Evolutionary conservation across 2,113 vertebrate species (phyloP).

Genomic region (Actenoides lindsayi): DNA sequence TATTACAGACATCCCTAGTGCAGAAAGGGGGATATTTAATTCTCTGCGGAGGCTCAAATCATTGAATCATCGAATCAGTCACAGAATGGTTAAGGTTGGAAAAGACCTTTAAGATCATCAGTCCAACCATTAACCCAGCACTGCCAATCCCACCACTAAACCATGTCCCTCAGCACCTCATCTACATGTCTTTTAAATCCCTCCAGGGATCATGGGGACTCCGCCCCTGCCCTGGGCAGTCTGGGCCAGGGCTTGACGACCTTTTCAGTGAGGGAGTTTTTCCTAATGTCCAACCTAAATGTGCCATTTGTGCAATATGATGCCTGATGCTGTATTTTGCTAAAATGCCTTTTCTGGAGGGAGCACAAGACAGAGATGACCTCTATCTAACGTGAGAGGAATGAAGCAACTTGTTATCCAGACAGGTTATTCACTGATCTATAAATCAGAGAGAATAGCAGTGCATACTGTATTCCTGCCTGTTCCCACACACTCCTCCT

Average conservation of each 20-base stretch:
- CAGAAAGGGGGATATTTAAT: not conserved
- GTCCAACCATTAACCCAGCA: no score
- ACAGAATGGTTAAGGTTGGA: no score
- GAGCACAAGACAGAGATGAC: not conserved
- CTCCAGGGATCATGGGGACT: no score
- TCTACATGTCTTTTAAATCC: no score
- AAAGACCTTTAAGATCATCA: no score
- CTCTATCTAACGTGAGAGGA: not conserved
- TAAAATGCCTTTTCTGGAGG: not conserved
- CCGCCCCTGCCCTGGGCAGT: no score
- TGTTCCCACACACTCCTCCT: slow-evolving; percentile 39
- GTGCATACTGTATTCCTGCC: not conserved
- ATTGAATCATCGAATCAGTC: not conserved
- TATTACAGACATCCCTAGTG: not conserved
- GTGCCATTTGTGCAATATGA: not conserved
- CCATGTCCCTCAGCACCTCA: no score
- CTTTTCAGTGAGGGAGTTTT: no score
- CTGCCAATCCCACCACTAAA: no score
- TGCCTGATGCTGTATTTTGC: not conserved
- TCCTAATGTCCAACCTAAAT: no score
- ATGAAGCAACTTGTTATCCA: not conserved
- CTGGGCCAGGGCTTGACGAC: no score
- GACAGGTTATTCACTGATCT: not conserved
- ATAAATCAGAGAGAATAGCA: slow-evolving; percentile 5
- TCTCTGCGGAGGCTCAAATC: not conserved